Evolutionary conservation across 92 coral and sea anemone genomes (phyloP), one percentile per base, ranked within the genome.

Genomic region (Epizoanthus illoricatus): DNA sequence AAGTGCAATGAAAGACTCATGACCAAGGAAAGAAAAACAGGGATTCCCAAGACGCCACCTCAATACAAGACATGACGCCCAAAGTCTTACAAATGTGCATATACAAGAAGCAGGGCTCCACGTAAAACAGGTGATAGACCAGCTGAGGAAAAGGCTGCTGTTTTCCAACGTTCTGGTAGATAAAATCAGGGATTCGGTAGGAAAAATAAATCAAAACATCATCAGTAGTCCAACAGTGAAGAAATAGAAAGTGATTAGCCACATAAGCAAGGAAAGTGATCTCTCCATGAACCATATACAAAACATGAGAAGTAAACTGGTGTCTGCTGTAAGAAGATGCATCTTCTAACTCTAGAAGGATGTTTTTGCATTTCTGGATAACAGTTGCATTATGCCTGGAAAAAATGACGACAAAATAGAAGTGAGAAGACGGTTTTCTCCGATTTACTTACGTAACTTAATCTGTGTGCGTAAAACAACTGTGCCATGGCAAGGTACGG

Each of bases 351-450:
- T 75, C 12, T 21, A 87, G 24, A 71, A 84, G 41, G 20, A 63
- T 28, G 88, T 84, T 67, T 2, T 60, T 43, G 7, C 5, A 6
- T 43, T 43, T 6, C 7, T 43, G 5, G 91, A 88, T 58, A 84
- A 84, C 75, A 73, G 83, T 67, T 40, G 86, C 41, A 87, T 87
- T 85, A 87, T 87, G 90, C 85, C 85, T 17, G 87, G 90, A 39
- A 84, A 87, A 61, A 80, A 84, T 52, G 91, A 85, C 52, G 76
- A 76, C 17, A 88, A 79, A 75, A 28, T 28, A 28, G 33, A 28
- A 28, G 33, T 28, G 33, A 28, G 33, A 28, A 28, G 33, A 28
- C 1, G 33, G 33, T 28, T 28, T 28, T 28, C 33, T 28, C 33
- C 1, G 33, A 28, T 28, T 28, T 28, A 28, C 33, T 0, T 28